Base-by-base conservation (phyloP, 64 coral and sea anemone species). In the Pocillopora verrucosa region DNA sequence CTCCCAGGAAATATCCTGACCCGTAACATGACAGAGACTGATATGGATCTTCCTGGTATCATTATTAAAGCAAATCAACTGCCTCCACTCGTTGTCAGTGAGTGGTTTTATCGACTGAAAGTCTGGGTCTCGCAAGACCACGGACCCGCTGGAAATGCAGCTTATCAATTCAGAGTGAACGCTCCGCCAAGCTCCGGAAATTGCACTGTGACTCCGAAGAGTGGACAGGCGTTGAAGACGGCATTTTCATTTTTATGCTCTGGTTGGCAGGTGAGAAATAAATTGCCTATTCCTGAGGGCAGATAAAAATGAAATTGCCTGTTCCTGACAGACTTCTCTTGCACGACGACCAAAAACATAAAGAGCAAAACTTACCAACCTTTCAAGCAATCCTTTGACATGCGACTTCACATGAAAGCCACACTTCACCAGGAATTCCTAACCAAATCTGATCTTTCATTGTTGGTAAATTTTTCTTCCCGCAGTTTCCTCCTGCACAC, bases 111-210 rank as follows among this genome's bases (percentile, higher is more conserved):
- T 41, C 75, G 61, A 19, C 34, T 96, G 9, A 74, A 70, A 67
- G 90, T 96, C 59, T 73, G 5, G 36, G 82, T 78, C 4, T 36
- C 56, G 35, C 22, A 26, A 38, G 17, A 38, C 3, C 24, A 56
- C 58, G 65, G 78, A 61, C 80, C 77, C 65, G 26, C 74, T 11
- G 94, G 94, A 65, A 58, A 89, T 26, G 59, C 94, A 9, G 65
- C 73, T 58, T 92, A 92, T 74, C 73, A 88, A 37, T 90, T 96
- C 34, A 67, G 59, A 80, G 89, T 82, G 34, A 96, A 96, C 76
- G 76, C 86, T 15, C 86, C 86, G 25, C 94, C 94, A 4, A 4
- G 0, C 12, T n/a, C 56, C 3, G 94, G 94, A 72, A 36, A 3
- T 2, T 96, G 94, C 61, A 36, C 35, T 11, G 80, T 92, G 4